phyloP scores from a whole-genome alignment of 2,888 invertebrate genomes.

The Agrypnus murinus region DNA sequence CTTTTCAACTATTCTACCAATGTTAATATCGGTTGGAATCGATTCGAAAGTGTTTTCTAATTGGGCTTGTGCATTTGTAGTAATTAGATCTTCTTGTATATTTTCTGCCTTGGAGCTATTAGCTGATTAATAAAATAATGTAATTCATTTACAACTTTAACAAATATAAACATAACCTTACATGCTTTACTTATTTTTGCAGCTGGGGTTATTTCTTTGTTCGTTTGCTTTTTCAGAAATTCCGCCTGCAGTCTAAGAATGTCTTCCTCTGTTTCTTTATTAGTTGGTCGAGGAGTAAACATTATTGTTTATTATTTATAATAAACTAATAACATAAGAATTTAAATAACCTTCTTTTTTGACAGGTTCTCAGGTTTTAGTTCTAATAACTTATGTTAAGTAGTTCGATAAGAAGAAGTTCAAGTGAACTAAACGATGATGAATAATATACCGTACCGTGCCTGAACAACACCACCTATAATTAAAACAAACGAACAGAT shows the following conservation, averaged over 20 bases:
- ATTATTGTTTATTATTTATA: slow-evolving; percentile 64
- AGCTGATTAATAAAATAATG: not conserved
- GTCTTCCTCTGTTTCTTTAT: slow-evolving; percentile 83
- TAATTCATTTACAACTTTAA: too few species aligned
- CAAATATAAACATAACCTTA: slow-evolving; percentile 32
- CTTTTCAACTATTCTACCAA: slow-evolving; percentile 78
- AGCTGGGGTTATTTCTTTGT: slow-evolving; percentile 76
- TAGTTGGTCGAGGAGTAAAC: slow-evolving; percentile 80
- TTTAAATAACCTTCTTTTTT: too few species aligned
- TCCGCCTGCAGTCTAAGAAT: slow-evolving; percentile 83
- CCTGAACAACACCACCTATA: too few species aligned
- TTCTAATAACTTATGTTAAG: too few species aligned
- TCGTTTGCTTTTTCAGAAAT: slow-evolving; percentile 75
- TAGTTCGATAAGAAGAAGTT: too few species aligned
- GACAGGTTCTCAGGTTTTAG: too few species aligned
- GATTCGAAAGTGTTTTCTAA: slow-evolving; percentile 70
- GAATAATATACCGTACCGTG: too few species aligned
- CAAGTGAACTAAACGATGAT: too few species aligned
- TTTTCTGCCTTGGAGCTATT: not conserved
- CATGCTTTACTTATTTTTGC: slow-evolving; percentile 74
- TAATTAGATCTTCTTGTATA: not conserved
- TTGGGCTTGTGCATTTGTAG: slow-evolving; percentile 51
- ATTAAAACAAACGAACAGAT: too few species aligned
- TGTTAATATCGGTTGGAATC: slow-evolving; percentile 68
- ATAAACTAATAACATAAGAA: too few species aligned